phyloP scores from a whole-genome alignment of 2,888 invertebrate genomes.

The Limenitis camilla region DNA sequence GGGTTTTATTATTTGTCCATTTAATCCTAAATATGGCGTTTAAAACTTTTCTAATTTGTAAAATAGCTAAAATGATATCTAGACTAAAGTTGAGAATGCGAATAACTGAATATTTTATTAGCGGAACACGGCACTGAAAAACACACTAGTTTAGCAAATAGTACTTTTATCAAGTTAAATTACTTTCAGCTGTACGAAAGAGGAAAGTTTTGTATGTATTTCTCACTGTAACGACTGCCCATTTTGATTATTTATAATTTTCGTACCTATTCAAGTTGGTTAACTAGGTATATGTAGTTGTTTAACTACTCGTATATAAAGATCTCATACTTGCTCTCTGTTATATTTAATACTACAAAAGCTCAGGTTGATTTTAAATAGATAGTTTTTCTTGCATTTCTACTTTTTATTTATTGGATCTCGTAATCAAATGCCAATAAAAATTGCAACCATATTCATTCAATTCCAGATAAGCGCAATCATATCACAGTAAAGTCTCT shows the following conservation, averaged over 20 bases:
- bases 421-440: too few relatives aligned
- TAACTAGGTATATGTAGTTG: too few relatives aligned
- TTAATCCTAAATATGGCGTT: conserved; percentile 24
- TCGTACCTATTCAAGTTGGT: too few relatives aligned
- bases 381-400: too few relatives aligned
- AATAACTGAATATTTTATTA: conserved; percentile 53
- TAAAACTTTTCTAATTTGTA: conserved; percentile 37
- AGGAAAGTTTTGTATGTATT: conserved; percentile 37
- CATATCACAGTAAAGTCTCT: too few relatives aligned
- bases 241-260: conserved; percentile 23
- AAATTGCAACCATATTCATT: too few relatives aligned
- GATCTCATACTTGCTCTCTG: too few relatives aligned
- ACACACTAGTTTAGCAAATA: conserved; percentile 50
- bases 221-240: conserved; percentile 23
- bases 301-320: too few relatives aligned
- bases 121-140: conserved; percentile 34
- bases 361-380: too few relatives aligned
- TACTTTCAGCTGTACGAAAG: conserved; percentile 43
- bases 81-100: conserved; percentile 37
- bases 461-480: too few relatives aligned
- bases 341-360: too few relatives aligned
- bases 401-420: too few relatives aligned
- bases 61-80: conserved; percentile 44
- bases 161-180: conserved; percentile 53
- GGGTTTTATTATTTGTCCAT: conserved; percentile 2